Evolutionary conservation across 2,113 vertebrate genomes (phyloP), one percentile per base, ranked within the genome.

Genomic region (Diadophis punctatus): DNA sequence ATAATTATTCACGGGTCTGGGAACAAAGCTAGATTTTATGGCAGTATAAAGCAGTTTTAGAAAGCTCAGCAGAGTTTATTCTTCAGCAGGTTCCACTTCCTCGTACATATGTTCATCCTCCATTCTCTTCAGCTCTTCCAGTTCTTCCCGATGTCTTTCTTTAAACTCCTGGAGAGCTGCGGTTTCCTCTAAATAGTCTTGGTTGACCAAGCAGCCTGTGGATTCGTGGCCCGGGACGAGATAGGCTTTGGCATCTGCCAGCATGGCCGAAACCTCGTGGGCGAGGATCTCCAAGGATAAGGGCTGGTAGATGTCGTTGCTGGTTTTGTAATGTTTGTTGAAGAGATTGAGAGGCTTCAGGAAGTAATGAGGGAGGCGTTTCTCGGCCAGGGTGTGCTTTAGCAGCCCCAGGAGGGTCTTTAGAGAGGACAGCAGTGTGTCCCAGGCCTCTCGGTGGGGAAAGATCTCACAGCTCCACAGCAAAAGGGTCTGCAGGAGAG

Each of bases 381-480:
- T 16, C 25, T 74, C 10, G 4, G 1, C 10, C 6, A 93, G 84
- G 20, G 56, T 53, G 56, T 90, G 25, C 7, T 12, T 16, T 9
- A 93, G 89, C 84, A 93, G 8, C 39, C 23, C 48, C 16, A 93
- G 56, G 11, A 90, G 89, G 34, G 7, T 25, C 22, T 90, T 5
- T 12, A 93, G 25, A 12, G 85, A 90, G 48, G 48, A 53, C 20
- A 90, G 25, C 16, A 87, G 34, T 1, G 89, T 93, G 2, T 87
- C 89, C 92, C 92, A 93, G 7, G 55, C 84, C 9, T 58, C 49
- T 34, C 48, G 49, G 39, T 18, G 20, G 1, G 27, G 58, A 9
- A 87, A 39, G 20, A 92, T 92, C n/a, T 90, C 92, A 25, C 58
- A 80, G 84, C 89, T 87, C 92, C 89, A 93, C 85, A 93, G 51